phyloP scores from a whole-genome alignment of 2,797 vertebrate species.

The Pseudopleuronectes americanus region DNA sequence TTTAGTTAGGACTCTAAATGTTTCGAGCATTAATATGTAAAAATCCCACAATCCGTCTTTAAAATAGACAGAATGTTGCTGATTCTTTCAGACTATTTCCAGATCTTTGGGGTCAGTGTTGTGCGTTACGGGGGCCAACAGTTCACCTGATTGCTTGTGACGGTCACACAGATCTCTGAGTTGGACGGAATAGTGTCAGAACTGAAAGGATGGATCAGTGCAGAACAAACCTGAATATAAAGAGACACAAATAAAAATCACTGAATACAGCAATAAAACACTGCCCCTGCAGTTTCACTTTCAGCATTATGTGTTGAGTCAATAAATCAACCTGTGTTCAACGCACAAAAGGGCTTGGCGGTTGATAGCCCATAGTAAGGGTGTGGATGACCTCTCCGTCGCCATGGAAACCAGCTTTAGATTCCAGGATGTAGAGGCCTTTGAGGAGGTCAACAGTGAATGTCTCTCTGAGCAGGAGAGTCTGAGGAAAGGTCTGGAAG shows the following conservation, averaged over 20 bases:
- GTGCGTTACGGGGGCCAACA: not conserved
- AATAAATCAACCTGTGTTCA: not conserved
- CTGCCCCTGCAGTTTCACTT: not conserved
- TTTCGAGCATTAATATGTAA: no score
- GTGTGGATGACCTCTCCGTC: constrained; percentile 84
- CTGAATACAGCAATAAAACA: not conserved
- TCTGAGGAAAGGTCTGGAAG: constrained; percentile 83
- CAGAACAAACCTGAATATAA: constrained; percentile 84
- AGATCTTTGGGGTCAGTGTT: not conserved
- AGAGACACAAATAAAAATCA: not conserved
- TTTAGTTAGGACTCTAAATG: no score
- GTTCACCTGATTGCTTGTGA: constrained; percentile 79
- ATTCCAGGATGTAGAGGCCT: constrained; percentile 85
- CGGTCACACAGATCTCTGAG: constrained; percentile 82
- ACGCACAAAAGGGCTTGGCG: constrained; percentile 86
- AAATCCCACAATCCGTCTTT: no score
- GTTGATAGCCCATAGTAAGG: constrained; percentile 83
- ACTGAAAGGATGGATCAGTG: constrained; percentile 85
- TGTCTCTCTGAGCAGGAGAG: constrained; percentile 85
- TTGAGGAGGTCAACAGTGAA: constrained; percentile 84
- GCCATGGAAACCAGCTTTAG: constrained; percentile 80
- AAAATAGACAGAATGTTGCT: not conserved
- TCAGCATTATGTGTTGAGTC: not conserved
- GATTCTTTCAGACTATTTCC: no score
- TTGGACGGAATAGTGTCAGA: constrained; percentile 80